A percentile compares a stretch with the other conserved stretches of the same genome.
phyloP scores from a whole-genome alignment of 92 coral and sea anemone species.

The Actinostola sp. region DNA sequence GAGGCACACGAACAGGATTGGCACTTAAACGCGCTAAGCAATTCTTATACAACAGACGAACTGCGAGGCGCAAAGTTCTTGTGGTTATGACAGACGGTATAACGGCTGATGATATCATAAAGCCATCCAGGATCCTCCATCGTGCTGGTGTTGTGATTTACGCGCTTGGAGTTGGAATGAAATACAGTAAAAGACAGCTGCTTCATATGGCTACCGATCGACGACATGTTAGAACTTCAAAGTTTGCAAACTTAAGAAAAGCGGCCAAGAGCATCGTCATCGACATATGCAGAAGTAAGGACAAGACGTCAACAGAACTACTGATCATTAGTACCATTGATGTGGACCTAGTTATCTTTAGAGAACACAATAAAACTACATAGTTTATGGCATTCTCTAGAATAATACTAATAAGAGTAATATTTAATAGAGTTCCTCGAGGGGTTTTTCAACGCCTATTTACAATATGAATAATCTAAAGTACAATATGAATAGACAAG shows the following conservation, averaged over 20 bases:
- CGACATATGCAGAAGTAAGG: conserved; percentile 63
- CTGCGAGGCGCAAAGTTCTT: conserved; percentile 67
- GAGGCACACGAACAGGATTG: conserved; percentile 87
- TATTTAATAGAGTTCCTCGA: too few species aligned
- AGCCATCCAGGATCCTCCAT: conserved; percentile 64
- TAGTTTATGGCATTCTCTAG: too few species aligned
- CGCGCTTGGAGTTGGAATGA: conserved; percentile 84
- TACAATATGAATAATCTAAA: too few species aligned
- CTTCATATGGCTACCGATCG: conserved; percentile 72
- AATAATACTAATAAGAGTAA: too few species aligned
- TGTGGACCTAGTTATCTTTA: too few species aligned
- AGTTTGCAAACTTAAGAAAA: conserved; percentile 52
- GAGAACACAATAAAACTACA: too few species aligned
- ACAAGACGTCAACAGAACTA: background rate
- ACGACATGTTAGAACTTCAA: conserved; percentile 67
- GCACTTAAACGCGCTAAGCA: conserved; percentile 79
- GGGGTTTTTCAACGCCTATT: too few species aligned
- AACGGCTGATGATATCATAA: conserved; percentile 62
- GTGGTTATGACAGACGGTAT: conserved; percentile 84
- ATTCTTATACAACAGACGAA: conserved; percentile 54
- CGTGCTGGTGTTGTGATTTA: conserved; percentile 79
- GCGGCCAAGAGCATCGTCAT: conserved; percentile 56
- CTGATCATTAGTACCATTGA: too few species aligned
- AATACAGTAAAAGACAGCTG: conserved; percentile 76
- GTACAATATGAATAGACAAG: too few species aligned